Base-by-base conservation (phyloP, 2,888 invertebrate genomes). In the Oscheius sp. region DNA sequence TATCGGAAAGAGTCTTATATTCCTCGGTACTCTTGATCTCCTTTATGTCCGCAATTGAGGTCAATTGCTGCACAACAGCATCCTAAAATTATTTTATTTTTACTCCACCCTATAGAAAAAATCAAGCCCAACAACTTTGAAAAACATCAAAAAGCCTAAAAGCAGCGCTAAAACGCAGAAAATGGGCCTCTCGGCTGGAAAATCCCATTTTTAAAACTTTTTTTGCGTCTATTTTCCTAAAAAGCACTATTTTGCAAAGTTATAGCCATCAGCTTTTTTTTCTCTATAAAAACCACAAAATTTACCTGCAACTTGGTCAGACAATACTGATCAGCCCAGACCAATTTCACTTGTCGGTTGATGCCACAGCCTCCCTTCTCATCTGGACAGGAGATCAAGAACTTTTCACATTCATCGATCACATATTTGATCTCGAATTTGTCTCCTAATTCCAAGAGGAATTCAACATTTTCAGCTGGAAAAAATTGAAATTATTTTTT, bases 351-450 rank as follows among this genome's bases (percentile, higher is more conserved):
- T n/a, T n/a, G n/a, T n/a, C n/a, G n/a, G n/a, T n/a, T n/a, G n/a
- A n/a, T n/a, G n/a, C n/a, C n/a, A n/a, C n/a, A n/a, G n/a, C n/a
- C n/a, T n/a, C n/a, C n/a, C n/a, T n/a, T n/a, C n/a, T n/a, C n/a
- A n/a, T n/a, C n/a, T n/a, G n/a, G n/a, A n/a, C n/a, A 79, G 5
- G 74, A 72, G 50, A 86, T 75, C n/a, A 88, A 79, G 67, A 85
- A 88, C 55, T 83, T 82, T 72, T 88, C 88, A 75, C 88, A 88
- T 34, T 87, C 82, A 46, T 84, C 82, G 71, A 87, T 87, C 58
- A 88, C 86, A 69, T 84, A 87, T 27, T 79, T 73, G 65, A 88
- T 87, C 69, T 88, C 87, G 77, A 87, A 88, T 71, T 88, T 88
- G 67, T 88, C 87, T 3, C 87, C 86, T 39, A 88, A 76, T 45